Conservation (phyloP, 1,140 invertebrate genomes). For the Drosophila murphyi region DNA sequence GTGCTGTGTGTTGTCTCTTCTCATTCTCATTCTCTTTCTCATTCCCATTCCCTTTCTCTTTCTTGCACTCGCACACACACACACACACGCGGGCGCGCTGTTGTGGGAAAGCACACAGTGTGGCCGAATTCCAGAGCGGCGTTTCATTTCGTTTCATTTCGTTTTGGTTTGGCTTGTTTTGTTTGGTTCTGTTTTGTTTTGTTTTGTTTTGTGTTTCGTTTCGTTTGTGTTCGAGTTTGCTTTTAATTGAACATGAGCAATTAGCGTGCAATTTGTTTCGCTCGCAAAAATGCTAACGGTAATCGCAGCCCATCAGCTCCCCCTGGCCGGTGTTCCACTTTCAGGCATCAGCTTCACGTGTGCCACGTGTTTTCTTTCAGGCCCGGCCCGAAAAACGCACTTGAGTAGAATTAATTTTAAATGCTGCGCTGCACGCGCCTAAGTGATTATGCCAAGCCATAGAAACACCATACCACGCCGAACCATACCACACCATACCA, state of each 20-base stretch:
- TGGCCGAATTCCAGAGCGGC: conserved; percentile 47
- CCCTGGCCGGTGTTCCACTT: not conserved
- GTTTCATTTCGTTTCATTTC: conserved; percentile 17
- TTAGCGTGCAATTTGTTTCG: conserved; percentile 83
- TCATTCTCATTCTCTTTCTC: not conserved
- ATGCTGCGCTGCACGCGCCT: conserved; percentile 79
- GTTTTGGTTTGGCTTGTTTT: not conserved
- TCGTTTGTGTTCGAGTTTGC: conserved; percentile 44
- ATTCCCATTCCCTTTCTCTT: not conserved
- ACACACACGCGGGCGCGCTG: not conserved
- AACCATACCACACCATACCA: conserved; percentile 8
- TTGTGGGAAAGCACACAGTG: conserved; percentile 51
- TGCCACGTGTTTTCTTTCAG: conserved; percentile 63
- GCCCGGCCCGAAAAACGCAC: conserved; percentile 65
- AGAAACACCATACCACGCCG: conserved; percentile 28
- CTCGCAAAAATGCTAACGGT: conserved; percentile 70
- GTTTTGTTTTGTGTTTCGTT: conserved; percentile 11
- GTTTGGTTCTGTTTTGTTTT: conserved; percentile 20
- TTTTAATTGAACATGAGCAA: conserved; percentile 84
- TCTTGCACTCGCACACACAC: not conserved
- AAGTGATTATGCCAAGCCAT: conserved; percentile 72
- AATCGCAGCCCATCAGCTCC: conserved; percentile 40
- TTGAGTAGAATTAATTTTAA: conserved; percentile 84
- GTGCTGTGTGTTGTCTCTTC: not conserved
- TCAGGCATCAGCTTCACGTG: conserved; percentile 28